A percentile compares a stretch with the other conserved stretches of the same genome.
Conservation (phyloP, 2,113 vertebrate genomes). For the Hyla sarda region DNA sequence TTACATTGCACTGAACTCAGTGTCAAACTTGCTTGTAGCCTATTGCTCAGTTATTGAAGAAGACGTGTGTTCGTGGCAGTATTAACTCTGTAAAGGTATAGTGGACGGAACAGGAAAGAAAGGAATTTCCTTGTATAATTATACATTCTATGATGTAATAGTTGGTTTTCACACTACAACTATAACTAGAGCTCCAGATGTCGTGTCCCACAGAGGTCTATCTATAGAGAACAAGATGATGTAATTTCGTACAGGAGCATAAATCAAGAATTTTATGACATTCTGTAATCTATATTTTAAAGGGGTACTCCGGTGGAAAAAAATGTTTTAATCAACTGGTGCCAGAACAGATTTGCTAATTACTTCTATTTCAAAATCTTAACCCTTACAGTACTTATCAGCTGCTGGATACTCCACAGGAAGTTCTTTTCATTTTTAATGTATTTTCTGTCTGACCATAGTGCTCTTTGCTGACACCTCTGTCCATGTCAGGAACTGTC, state of each 20-base stretch:
- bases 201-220: background rate
- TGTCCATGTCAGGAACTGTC: too few species aligned
- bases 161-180: background rate
- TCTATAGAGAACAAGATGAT: background rate
- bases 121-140: background rate
- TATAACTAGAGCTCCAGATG: background rate
- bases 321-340: too few species aligned
- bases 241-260: constrained; percentile 48
- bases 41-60: constrained; percentile 3
- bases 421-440: too few species aligned
- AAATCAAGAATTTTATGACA: background rate
- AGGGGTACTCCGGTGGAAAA: too few species aligned
- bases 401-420: too few species aligned
- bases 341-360: too few species aligned
- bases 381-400: too few species aligned
- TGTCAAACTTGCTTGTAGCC: background rate
- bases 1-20: background rate
- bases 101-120: constrained; percentile 19
- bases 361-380: too few species aligned
- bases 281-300: too few species aligned
- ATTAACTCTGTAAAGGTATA: constrained; percentile 41
- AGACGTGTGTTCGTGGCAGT: constrained; percentile 20
- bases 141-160: background rate
- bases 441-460: too few species aligned
- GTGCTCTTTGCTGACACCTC: too few species aligned